A percentile compares a stretch with the other conserved stretches of the same genome.
phyloP scores from a whole-genome alignment of 2,888 invertebrate genomes.

The Sinohyriopsis cumingii region DNA sequence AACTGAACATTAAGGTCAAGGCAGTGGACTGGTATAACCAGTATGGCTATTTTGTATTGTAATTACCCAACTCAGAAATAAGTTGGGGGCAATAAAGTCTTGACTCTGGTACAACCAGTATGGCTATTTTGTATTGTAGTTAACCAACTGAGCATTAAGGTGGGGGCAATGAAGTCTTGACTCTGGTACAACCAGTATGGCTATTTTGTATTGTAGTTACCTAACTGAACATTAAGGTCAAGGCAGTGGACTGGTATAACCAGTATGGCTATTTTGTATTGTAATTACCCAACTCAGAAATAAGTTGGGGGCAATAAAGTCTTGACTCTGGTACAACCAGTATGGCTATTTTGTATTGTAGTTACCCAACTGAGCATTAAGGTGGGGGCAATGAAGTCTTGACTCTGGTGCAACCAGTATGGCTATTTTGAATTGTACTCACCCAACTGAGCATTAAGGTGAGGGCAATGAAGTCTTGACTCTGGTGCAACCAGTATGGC shows the following conservation, averaged over 20 bases:
- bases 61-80: neutral
- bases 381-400: conserved; percentile 75
- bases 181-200: conserved; percentile 46
- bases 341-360: conserved; percentile 12
- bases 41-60: conserved; percentile 20
- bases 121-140: conserved; percentile 2
- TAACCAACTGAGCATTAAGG: conserved; percentile 43
- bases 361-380: neutral
- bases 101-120: conserved; percentile 48
- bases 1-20: conserved; percentile 68
- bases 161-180: conserved; percentile 75
- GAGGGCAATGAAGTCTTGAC: conserved; percentile 77
- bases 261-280: conserved; percentile 30
- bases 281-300: neutral
- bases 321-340: conserved; percentile 46
- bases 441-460: conserved; percentile 47
- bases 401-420: conserved; percentile 45
- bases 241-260: conserved; percentile 74
- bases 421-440: conserved; percentile 2
- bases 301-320: conserved; percentile 75
- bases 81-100: conserved; percentile 75
- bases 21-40: conserved; percentile 73
- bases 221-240: conserved; percentile 62
- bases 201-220: neutral
- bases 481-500: too few species aligned